Evolutionary conservation across 2,888 invertebrate species (phyloP).

Genomic region (Drosophila testacea): DNA sequence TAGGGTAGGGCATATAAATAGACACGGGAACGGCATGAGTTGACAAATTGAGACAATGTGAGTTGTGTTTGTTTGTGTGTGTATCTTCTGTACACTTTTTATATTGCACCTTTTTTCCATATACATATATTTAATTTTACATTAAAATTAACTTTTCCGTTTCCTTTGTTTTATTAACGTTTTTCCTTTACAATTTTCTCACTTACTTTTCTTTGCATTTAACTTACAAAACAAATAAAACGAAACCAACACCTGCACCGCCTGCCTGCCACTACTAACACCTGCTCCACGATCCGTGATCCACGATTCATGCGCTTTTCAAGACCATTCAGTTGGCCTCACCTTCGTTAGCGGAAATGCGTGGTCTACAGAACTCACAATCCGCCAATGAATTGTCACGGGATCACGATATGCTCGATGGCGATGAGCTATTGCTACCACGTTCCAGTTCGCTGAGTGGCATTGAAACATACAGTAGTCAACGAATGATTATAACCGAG

Average conservation of each 20-base stretch:
- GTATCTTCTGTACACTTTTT: constrained; percentile 24
- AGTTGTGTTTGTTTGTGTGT: constrained; percentile 24
- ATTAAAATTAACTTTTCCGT: constrained; percentile 15
- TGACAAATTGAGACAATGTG: constrained; percentile 9
- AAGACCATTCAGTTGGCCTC: constrained; percentile 32
- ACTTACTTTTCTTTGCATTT: constrained; percentile 71
- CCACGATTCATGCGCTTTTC: neutral
- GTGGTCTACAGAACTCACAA: constrained; percentile 76
- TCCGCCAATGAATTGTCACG: constrained; percentile 76
- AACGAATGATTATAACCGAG: constrained; percentile 47
- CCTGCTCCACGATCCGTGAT: constrained; percentile 7
- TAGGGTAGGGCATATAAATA: constrained; percentile 67
- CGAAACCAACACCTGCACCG: constrained; percentile 36
- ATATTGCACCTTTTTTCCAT: constrained; percentile 35
- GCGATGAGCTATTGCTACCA: constrained; percentile 55
- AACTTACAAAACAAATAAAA: constrained; percentile 53
- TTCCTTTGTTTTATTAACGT: constrained; percentile 56
- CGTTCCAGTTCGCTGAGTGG: constrained; percentile 77
- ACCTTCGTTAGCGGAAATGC: constrained; percentile 25
- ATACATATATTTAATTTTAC: constrained; percentile 18
- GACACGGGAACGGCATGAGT: constrained; percentile 41
- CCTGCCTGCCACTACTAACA: constrained; percentile 50
- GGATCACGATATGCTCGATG: constrained; percentile 60
- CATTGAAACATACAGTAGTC: constrained; percentile 53
- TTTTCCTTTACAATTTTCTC: constrained; percentile 48